phyloP scores from a whole-genome alignment of 2,888 invertebrate species.

The Drosophila vallismaia region DNA sequence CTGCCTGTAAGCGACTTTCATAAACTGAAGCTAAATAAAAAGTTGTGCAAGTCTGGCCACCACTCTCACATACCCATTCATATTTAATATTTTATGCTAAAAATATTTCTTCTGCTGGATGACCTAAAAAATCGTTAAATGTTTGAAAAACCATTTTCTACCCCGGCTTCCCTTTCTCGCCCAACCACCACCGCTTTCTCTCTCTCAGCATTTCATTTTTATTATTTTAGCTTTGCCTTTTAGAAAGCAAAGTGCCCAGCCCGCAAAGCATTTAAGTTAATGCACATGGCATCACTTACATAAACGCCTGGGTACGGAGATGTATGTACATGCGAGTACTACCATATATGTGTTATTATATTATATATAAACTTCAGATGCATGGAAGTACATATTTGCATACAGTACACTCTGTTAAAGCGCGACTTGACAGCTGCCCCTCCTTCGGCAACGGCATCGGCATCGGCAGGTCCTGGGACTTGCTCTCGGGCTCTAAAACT shows the following conservation, averaged over 20 bases:
- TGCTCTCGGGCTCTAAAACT: slow-evolving; percentile 1
- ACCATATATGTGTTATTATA: too few relatives aligned
- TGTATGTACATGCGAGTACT: not conserved
- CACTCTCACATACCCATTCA: slow-evolving; percentile 14
- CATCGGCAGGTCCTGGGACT: not conserved
- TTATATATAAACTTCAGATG: too few relatives aligned
- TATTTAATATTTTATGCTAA: slow-evolving; percentile 44
- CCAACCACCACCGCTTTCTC: slow-evolving; percentile 2
- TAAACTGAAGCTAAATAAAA: slow-evolving; percentile 26
- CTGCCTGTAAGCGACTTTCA: too few relatives aligned
- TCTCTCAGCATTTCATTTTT: slow-evolving; percentile 12
- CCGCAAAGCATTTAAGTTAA: slow-evolving; percentile 78
- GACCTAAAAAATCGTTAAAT: slow-evolving; percentile 79
- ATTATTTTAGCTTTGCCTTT: slow-evolving; percentile 50
- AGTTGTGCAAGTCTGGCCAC: not conserved
- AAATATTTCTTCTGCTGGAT: slow-evolving; percentile 73
- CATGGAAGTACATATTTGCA: slow-evolving; percentile 13
- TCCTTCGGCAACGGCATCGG: too few relatives aligned
- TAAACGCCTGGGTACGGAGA: slow-evolving; percentile 17
- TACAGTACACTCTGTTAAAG: slow-evolving; percentile 20
- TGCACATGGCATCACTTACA: slow-evolving; percentile 67
- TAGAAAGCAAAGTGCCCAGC: slow-evolving; percentile 74
- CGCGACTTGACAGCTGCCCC: slow-evolving; percentile 13
- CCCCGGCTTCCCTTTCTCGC: slow-evolving; percentile 11
- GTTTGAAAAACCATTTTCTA: slow-evolving; percentile 70